Conservation (phyloP, 2,113 vertebrate genomes). For the Rutilus rutilus region DNA sequence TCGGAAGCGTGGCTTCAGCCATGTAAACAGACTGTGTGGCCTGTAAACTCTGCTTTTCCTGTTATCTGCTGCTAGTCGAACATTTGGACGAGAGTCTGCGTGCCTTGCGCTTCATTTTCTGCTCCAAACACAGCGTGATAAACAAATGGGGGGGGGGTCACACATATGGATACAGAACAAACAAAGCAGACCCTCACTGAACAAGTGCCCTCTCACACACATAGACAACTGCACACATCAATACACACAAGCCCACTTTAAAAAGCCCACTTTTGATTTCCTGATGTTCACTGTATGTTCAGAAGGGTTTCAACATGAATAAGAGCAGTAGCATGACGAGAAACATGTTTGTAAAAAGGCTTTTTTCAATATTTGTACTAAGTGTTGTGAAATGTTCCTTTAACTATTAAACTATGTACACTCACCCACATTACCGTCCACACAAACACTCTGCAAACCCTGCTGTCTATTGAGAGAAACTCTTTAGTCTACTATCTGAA, state of each 20-base stretch:
- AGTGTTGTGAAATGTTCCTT: neutral
- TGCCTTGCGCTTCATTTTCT: constrained; percentile 53
- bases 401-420: neutral
- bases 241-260: neutral
- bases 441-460: no score
- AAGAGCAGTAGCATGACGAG: neutral
- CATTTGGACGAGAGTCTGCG: constrained; percentile 60
- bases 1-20: constrained; percentile 60
- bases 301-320: neutral
- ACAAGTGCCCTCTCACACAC: constrained; percentile 29
- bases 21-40: constrained; percentile 60
- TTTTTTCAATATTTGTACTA: constrained; percentile 6
- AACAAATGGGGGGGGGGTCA: constrained; percentile 62
- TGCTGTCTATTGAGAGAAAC: neutral
- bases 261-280: neutral
- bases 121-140: constrained; percentile 56
- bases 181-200: constrained; percentile 37
- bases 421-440: neutral
- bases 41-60: constrained; percentile 70
- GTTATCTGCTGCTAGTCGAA: constrained; percentile 59
- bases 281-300: constrained; percentile 4
- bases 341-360: neutral
- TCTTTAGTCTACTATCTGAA: neutral
- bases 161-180: constrained; percentile 29
- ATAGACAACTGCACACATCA: constrained; percentile 1